phyloP scores from a whole-genome alignment of 2,888 invertebrate genomes.

The Melanchra persicariae region DNA sequence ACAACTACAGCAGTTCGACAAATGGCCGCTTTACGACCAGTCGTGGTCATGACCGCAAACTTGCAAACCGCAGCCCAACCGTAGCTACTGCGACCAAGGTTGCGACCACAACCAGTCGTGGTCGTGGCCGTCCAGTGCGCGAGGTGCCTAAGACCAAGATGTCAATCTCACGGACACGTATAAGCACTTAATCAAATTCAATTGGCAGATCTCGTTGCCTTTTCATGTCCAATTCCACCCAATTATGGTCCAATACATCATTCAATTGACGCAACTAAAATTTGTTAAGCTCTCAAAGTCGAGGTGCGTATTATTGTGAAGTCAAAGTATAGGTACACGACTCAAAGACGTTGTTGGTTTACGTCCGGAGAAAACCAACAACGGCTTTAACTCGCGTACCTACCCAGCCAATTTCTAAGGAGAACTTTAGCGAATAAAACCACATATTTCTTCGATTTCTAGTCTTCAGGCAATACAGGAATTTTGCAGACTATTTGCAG shows the following conservation, averaged over 20 bases:
- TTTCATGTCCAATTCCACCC: constrained; percentile 47
- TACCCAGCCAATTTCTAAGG: constrained; percentile 26
- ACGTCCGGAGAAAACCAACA: no score
- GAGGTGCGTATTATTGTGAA: neutral
- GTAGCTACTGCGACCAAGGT: no score
- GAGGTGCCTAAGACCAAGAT: constrained; percentile 5
- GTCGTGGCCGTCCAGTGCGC: no score
- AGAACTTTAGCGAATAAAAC: neutral
- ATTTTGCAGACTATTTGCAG: constrained; percentile 22
- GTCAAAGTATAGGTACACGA: neutral
- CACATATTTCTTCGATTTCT: neutral
- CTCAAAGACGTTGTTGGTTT: neutral
- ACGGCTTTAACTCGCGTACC: no score
- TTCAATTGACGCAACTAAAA: constrained; percentile 36
- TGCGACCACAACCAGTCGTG: no score
- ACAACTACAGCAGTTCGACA: no score
- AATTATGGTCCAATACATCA: constrained; percentile 31
- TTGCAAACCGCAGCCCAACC: no score
- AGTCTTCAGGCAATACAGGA: constrained; percentile 8
- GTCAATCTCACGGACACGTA: constrained; percentile 31
- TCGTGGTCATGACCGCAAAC: no score
- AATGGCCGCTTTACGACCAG: no score
- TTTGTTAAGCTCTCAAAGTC: constrained; percentile 1
- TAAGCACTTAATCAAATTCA: constrained; percentile 44
- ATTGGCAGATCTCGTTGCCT: constrained; percentile 41